Evolutionary conservation across 2,797 vertebrate species (phyloP).

Genomic region (Glossophaga mutica): DNA sequence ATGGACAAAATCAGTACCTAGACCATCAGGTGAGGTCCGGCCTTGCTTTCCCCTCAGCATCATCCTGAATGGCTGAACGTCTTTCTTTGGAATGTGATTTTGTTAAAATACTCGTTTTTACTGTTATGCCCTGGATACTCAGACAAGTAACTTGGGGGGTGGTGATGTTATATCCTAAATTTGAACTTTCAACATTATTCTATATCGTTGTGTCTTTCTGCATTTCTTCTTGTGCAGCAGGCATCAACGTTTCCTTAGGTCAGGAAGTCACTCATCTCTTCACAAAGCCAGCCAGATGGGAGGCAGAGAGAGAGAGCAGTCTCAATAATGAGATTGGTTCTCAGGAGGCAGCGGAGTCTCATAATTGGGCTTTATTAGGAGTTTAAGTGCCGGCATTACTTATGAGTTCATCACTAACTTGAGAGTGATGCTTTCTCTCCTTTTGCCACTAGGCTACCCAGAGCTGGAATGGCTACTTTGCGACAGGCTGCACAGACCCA

Average conservation of each 20-base stretch:
- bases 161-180: not conserved
- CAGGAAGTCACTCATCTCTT: conserved; percentile 21
- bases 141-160: not conserved
- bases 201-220: not conserved
- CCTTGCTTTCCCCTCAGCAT: not conserved
- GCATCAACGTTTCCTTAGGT: not conserved
- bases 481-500: not conserved
- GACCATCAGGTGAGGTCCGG: not conserved
- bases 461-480: not conserved
- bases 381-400: not conserved
- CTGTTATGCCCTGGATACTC: not conserved
- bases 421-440: not conserved
- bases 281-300: not conserved
- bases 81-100: not conserved
- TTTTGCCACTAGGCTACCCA: not conserved
- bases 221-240: not conserved
- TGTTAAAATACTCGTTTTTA: not conserved
- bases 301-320: not conserved
- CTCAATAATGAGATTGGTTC: not conserved
- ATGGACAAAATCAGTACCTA: not conserved
- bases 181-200: not conserved
- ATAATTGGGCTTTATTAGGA: not conserved
- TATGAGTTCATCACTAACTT: not conserved
- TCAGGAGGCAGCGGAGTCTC: not conserved
- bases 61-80: not conserved